Evolutionary conservation across 2,888 invertebrate genomes (phyloP).

Genomic region (Smittia aterrima): DNA sequence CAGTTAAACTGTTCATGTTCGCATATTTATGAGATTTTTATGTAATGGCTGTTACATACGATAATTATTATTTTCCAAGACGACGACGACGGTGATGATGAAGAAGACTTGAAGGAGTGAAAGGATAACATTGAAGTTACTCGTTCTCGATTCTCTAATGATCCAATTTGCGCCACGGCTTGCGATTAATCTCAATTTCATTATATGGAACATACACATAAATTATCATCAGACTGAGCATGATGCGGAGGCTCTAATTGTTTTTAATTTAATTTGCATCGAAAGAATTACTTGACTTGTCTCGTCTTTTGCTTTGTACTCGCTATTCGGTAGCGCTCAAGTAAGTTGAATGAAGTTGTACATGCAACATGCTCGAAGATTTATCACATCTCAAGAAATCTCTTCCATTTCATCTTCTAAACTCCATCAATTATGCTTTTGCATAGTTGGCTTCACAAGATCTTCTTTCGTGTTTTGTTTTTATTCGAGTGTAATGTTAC

Average conservation of each 20-base stretch:
- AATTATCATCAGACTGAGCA: conserved; percentile 1
- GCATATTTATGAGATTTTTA: conserved; percentile 38
- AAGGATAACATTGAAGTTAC: conserved; percentile 32
- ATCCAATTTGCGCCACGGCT: conserved; percentile 24
- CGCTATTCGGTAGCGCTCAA: background rate
- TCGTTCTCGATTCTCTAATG: conserved; percentile 27
- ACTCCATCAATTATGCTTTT: conserved; percentile 31
- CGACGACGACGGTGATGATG: background rate
- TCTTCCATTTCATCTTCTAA: conserved; percentile 25
- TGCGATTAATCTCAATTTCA: conserved; percentile 26
- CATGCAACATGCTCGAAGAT: conserved; percentile 14
- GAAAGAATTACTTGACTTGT: background rate
- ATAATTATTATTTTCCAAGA: conserved; percentile 24
- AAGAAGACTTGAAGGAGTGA: conserved; percentile 31
- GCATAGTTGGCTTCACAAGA: conserved; percentile 1
- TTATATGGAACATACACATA: background rate
- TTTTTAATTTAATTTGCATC: conserved; percentile 7
- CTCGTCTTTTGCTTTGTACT: background rate
- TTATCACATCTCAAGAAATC: conserved; percentile 33
- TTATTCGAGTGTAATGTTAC: background rate
- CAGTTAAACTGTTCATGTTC: conserved; percentile 4
- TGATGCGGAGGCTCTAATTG: background rate
- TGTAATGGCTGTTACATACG: conserved; percentile 18
- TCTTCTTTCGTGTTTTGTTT: background rate
- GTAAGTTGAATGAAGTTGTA: background rate